phyloP scores from a whole-genome alignment of 2,113 vertebrate species.

The Paralichthys olivaceus region DNA sequence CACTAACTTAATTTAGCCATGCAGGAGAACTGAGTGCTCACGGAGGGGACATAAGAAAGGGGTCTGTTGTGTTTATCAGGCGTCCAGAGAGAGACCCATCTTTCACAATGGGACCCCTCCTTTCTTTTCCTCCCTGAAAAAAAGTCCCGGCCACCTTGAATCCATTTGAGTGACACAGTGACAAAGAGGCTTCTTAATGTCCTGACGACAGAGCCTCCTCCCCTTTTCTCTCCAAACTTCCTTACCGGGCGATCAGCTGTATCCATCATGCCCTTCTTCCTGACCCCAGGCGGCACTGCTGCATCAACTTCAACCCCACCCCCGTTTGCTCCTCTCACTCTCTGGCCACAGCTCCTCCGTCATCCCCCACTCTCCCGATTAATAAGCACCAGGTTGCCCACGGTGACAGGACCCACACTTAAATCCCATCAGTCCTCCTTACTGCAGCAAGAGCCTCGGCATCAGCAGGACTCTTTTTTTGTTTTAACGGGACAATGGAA shows the following conservation, averaged over 20 bases:
- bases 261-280: slow-evolving; percentile 93
- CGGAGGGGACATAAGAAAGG: slow-evolving; percentile 68
- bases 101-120: slow-evolving; percentile 69
- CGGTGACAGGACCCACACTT: slow-evolving; percentile 75
- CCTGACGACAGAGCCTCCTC: slow-evolving; percentile 84
- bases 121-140: slow-evolving; percentile 71
- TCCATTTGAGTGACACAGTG: slow-evolving; percentile 85
- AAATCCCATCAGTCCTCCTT: slow-evolving; percentile 76
- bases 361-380: slow-evolving; percentile 60
- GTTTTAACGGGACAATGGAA: slow-evolving; percentile 70
- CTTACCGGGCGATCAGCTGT: slow-evolving; percentile 89
- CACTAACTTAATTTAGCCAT: slow-evolving; percentile 62
- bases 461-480: slow-evolving; percentile 75
- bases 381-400: slow-evolving; percentile 80
- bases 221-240: slow-evolving; percentile 84
- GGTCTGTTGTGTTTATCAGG: slow-evolving; percentile 68
- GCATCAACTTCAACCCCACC: slow-evolving; percentile 83
- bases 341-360: slow-evolving; percentile 28
- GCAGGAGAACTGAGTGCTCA: slow-evolving; percentile 42
- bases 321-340: slow-evolving; percentile 42
- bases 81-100: slow-evolving; percentile 61
- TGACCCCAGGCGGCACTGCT: slow-evolving; percentile 86
- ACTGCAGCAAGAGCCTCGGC: slow-evolving; percentile 52
- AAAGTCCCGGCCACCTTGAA: slow-evolving; percentile 74
- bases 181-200: slow-evolving; percentile 90